Evolutionary conservation across 2,888 invertebrate species (phyloP), one percentile per base, ranked within the genome.

Genomic region (Spodoptera picta): DNA sequence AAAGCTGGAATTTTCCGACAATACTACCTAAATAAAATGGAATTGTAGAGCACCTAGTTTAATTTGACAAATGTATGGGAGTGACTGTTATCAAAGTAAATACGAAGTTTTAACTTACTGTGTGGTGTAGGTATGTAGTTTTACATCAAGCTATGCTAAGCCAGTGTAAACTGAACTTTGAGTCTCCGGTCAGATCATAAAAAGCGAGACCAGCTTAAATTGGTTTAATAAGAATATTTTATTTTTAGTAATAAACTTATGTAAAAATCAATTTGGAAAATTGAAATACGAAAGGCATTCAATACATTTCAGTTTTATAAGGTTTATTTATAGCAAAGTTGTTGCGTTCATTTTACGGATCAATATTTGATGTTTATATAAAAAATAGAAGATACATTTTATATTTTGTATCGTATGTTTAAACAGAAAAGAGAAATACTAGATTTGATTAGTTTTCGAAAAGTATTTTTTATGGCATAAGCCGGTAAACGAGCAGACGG

Each of bases 41-140:
- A 59, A 31, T 14, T 14, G 6, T 12, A 10, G 23, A 12, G 12
- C 7, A 9, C 5, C 36, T 36, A 36, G 14, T 24, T 43, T 44
- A 48, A 60, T 60, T 60, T 58, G 10, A 36, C 12, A 44, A 60
- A 60, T 41, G n/a, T n/a, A n/a, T 44, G 27, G n/a, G 12, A 36
- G 42, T 12, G 12, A 36, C 31, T 12, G 48, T 43, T 9, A n/a
- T n/a, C 24, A 7, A 1, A 5, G 9, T 41, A 9, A 19, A 42
- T 10, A 49, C 4, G 1, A 12, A 43, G 44, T 12, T 14, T 14
- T 24, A 24, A 9, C 36, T 50, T 49, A 9, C 36, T 36, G 36
- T 6, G 36, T 36, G 36, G 6, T 31, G 31, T 31, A 6, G 1
- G 19, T 19, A 19, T 19, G 19, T 19, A 19, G 19, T 19, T 19